These are phyloP conservation scores for Eleutherodactylus coqui DNA, from an alignment of 2,797 vertebrate genomes.

Conservation along the genomic window DNA sequence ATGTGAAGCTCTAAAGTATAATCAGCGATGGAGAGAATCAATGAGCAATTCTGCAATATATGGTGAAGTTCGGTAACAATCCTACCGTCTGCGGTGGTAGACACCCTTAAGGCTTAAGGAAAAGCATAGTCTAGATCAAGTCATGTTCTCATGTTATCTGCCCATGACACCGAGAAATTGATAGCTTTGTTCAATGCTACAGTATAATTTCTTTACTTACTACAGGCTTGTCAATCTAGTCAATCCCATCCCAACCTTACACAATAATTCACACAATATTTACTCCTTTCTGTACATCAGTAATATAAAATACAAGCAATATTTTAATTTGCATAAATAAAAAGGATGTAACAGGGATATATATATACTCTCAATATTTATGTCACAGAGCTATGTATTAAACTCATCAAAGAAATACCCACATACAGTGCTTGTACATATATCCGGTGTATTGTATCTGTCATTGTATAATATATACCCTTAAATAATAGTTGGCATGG, in stretches of 20 bases:
- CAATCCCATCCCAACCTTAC: conserved; percentile 66
- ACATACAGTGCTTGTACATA: neutral
- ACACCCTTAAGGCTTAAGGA: conserved; percentile 55
- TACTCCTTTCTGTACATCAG: neutral
- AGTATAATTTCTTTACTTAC: conserved; percentile 65
- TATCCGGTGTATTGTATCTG: neutral
- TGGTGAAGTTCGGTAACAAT: conserved; percentile 24
- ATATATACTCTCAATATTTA: neutral
- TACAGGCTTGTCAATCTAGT: conserved; percentile 62
- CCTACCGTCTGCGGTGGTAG: conserved; percentile 49
- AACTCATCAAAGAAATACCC: neutral
- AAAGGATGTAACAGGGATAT: neutral
- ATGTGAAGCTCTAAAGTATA: conserved; percentile 11
- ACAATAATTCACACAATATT: conserved; percentile 60
- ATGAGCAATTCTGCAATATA: conserved; percentile 20
- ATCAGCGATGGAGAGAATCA: neutral
- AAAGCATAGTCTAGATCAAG: conserved; percentile 63
- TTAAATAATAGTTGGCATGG: neutral
- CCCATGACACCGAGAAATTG: conserved; percentile 62
- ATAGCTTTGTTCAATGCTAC: conserved; percentile 60
- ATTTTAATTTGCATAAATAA: conserved; percentile 4
- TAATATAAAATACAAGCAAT: neutral
- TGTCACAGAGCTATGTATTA: neutral
- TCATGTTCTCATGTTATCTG: conserved; percentile 53
- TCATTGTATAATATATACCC: neutral